Evolutionary conservation across 2,797 vertebrate species (phyloP).

Genomic region (Luscinia megarhynchos): DNA sequence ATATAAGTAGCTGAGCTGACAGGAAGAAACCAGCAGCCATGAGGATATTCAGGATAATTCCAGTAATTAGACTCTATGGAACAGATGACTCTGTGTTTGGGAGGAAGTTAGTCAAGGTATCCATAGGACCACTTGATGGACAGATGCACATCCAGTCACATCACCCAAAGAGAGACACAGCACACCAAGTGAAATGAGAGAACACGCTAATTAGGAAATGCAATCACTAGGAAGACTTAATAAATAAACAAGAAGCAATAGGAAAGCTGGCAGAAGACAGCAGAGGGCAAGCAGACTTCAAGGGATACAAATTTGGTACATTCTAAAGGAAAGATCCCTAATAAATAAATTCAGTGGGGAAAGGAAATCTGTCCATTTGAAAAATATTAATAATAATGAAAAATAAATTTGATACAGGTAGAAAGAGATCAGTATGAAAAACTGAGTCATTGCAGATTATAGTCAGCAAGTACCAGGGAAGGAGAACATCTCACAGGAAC

Average conservation of each 20-base stretch:
- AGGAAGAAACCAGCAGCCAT: neutral
- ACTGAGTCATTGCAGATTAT: neutral
- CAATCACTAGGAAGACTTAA: neutral
- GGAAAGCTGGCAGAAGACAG: neutral
- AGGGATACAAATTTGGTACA: neutral
- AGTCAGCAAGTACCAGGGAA: neutral
- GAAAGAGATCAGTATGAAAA: neutral
- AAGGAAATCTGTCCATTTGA: neutral
- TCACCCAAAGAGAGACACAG: neutral
- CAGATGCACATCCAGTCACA: neutral
- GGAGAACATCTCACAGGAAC: neutral
- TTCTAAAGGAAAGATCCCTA: neutral
- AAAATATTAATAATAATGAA: neutral
- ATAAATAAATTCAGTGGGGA: neutral
- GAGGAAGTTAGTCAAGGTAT: neutral
- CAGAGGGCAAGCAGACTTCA: neutral
- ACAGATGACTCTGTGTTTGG: neutral
- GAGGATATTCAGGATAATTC: neutral
- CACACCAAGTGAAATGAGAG: neutral
- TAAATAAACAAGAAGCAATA: constrained; percentile 5
- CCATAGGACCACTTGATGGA: neutral
- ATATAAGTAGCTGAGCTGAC: neutral
- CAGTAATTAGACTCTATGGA: neutral
- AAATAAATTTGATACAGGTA: neutral
- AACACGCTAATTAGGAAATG: neutral